Evolutionary conservation across 2,888 invertebrate species (phyloP).

Genomic region (Tiliacea citrago): DNA sequence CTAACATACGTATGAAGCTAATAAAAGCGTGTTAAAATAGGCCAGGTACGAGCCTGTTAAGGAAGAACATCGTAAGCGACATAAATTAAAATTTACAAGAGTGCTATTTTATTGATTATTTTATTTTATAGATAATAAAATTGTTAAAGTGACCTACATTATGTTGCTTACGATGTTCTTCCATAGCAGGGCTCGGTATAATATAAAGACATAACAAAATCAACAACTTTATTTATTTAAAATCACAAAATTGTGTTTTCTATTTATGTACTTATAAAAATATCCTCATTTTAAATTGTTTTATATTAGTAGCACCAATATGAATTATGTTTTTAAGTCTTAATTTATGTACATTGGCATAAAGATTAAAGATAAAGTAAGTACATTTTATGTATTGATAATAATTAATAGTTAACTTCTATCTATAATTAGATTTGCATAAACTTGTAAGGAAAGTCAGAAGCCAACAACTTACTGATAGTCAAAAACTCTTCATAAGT

Average conservation of each 20-base stretch:
- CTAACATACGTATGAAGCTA: no score
- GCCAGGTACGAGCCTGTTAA: no score
- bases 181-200: not conserved
- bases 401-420: conserved; percentile 1
- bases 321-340: conserved; percentile 68
- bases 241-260: conserved; percentile 54
- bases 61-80: no score
- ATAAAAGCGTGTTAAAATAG: no score
- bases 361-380: conserved; percentile 35
- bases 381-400: conserved; percentile 36
- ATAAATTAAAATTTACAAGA: no score
- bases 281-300: conserved; percentile 53
- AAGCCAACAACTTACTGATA: conserved; percentile 1
- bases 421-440: conserved; percentile 10
- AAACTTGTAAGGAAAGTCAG: conserved; percentile 7
- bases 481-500: conserved; percentile 7
- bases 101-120: no score
- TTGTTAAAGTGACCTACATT: no score
- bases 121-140: no score
- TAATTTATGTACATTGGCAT: conserved; percentile 54
- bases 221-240: conserved; percentile 63
- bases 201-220: conserved; percentile 44
- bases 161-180: no score
- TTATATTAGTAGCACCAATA: conserved; percentile 74
- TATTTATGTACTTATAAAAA: conserved; percentile 65